A percentile compares a stretch with the other conserved stretches of the same genome.
phyloP scores from a whole-genome alignment of 2,113 vertebrate species.

The Pagrus major region DNA sequence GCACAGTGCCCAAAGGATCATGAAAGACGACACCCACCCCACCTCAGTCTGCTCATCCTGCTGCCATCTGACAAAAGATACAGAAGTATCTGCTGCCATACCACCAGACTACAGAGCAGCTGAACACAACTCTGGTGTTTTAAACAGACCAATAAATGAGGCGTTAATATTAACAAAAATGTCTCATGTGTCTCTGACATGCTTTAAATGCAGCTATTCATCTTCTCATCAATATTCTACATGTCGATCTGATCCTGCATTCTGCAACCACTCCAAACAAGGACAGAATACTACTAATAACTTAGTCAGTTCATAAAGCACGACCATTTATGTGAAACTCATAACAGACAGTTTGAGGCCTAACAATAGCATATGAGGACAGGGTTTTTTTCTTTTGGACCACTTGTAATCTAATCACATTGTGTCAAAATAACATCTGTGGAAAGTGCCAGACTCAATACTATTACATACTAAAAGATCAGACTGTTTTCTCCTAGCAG shows the following conservation, averaged over 20 bases:
- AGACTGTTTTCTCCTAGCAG: conserved; percentile 5
- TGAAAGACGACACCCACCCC: too few species aligned
- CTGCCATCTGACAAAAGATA: too few species aligned
- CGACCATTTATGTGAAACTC: neutral
- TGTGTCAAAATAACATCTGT: conserved; percentile 16
- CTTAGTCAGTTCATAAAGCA: conserved; percentile 19
- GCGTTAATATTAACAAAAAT: neutral
- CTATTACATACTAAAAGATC: conserved; percentile 1
- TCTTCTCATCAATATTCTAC: conserved; percentile 4
- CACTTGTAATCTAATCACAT: conserved; percentile 17
- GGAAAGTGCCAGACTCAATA: conserved; percentile 12
- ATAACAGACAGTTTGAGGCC: neutral
- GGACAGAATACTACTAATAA: neutral
- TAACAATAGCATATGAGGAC: neutral
- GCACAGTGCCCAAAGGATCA: too few species aligned
- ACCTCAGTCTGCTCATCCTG: too few species aligned
- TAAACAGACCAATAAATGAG: too few species aligned
- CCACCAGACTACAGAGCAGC: too few species aligned
- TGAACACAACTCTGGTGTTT: too few species aligned
- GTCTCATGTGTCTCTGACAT: neutral
- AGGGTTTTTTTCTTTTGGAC: neutral
- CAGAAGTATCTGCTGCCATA: too few species aligned
- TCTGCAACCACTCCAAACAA: neutral
- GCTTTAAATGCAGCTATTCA: neutral
- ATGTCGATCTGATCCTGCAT: neutral